Conservation (phyloP, 2,888 invertebrate species). For the Thymelicus sylvestris region DNA sequence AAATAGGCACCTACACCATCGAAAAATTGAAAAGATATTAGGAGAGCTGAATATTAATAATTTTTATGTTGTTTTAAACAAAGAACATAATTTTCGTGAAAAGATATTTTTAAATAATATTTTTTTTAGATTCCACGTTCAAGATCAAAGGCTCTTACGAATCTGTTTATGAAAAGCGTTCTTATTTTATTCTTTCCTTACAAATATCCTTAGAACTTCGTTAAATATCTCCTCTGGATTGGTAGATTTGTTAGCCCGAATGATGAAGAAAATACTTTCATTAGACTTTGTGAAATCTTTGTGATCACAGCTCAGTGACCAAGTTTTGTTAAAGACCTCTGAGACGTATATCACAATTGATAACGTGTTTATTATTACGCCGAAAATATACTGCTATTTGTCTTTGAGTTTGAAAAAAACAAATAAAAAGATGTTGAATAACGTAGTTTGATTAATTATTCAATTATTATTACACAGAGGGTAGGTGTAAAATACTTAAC, state of each 20-base stretch:
- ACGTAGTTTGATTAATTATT: not conserved
- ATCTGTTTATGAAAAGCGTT: slow-evolving; percentile 2
- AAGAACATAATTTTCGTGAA: not conserved
- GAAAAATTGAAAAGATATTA: not conserved
- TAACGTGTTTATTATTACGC: not conserved
- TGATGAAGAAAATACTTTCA: slow-evolving; percentile 3
- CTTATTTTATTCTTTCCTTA: not conserved
- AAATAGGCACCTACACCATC: not conserved
- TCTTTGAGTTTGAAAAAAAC: not conserved
- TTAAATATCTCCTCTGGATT: not conserved
- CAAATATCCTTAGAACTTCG: not conserved
- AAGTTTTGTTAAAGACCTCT: slow-evolving; percentile 44
- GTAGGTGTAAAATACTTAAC: no score
- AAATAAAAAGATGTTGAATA: no score
- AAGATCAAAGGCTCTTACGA: slow-evolving; percentile 5
- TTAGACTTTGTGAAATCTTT: slow-evolving; percentile 22
- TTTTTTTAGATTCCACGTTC: not conserved
- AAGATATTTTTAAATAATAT: not conserved
- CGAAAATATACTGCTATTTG: not conserved
- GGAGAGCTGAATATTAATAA: not conserved
- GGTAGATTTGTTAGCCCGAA: not conserved
- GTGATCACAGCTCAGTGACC: slow-evolving; percentile 44
- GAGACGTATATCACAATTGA: slow-evolving; percentile 53
- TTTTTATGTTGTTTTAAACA: no score
- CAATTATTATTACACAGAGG: no score